These are phyloP conservation scores for Eilema depressum DNA, from an alignment of 2,888 invertebrate species.

Conservation along the genomic window DNA sequence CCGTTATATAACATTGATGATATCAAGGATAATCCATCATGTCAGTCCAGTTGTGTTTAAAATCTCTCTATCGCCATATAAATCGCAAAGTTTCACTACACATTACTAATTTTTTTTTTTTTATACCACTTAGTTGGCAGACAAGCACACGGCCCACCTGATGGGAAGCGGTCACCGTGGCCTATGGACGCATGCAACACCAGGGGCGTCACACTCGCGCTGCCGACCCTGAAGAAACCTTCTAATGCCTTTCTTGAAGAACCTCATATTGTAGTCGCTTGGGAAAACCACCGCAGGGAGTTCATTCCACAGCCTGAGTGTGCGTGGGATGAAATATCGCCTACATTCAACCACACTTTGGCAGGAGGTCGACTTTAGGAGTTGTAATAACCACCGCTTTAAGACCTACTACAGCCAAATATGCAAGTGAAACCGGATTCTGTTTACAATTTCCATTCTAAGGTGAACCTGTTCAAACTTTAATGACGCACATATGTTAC, in stretches of 20 bases:
- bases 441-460: slow-evolving; percentile 11
- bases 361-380: neutral
- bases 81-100: neutral
- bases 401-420: neutral
- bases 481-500: slow-evolving; percentile 14
- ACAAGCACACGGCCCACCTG: too few species aligned
- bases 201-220: too few species aligned
- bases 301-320: too few species aligned
- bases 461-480: neutral
- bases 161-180: too few species aligned
- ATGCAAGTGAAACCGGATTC: slow-evolving; percentile 16
- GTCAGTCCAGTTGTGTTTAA: neutral
- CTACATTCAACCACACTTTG: neutral
- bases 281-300: too few species aligned
- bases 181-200: too few species aligned
- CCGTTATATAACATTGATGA: neutral
- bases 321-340: too few species aligned
- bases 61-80: neutral
- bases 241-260: too few species aligned
- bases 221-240: too few species aligned
- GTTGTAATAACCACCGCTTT: neutral
- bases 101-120: too few species aligned
- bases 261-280: too few species aligned
- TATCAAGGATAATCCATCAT: neutral
- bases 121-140: too few species aligned